Conservation (phyloP, 2,797 vertebrate species). For the Danio tinwini region DNA sequence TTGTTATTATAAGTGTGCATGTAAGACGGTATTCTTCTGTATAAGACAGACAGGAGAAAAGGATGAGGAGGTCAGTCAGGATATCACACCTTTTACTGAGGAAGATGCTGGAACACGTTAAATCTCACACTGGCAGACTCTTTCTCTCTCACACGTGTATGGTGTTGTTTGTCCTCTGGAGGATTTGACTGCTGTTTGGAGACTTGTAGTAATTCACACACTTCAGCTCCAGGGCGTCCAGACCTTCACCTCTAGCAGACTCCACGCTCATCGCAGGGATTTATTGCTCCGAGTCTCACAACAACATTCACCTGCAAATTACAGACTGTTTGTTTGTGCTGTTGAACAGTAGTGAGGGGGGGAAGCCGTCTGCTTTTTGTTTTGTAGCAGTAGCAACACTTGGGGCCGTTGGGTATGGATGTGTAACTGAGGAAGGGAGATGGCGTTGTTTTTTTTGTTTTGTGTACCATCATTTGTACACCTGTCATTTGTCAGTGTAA, state of each 20-base stretch:
- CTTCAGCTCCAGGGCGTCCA: slow-evolving; percentile 23
- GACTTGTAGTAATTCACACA: slow-evolving; percentile 56
- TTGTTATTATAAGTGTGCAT: slow-evolving; percentile 42
- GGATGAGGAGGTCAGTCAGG: slow-evolving; percentile 46
- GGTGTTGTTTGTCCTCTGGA: slow-evolving; percentile 14
- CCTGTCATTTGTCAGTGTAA: no score
- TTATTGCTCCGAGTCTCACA: not conserved
- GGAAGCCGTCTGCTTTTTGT: not conserved
- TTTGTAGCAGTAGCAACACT: not conserved
- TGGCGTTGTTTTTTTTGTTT: not conserved
- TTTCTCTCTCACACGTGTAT: not conserved
- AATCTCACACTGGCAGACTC: not conserved
- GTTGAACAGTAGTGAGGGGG: not conserved
- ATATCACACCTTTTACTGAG: slow-evolving; percentile 48
- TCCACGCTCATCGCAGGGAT: not conserved
- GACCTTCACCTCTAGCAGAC: slow-evolving; percentile 32
- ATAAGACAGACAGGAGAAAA: not conserved
- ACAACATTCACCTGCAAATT: slow-evolving; percentile 26
- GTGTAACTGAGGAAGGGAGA: not conserved
- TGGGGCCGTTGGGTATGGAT: not conserved
- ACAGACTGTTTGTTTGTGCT: not conserved
- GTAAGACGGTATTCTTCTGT: slow-evolving; percentile 15
- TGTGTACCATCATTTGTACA: no score
- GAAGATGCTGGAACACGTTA: slow-evolving; percentile 18
- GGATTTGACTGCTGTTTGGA: slow-evolving; percentile 27